Evolutionary conservation across 2,797 vertebrate genomes (phyloP).

Genomic region (Gymnothorax reevesii): DNA sequence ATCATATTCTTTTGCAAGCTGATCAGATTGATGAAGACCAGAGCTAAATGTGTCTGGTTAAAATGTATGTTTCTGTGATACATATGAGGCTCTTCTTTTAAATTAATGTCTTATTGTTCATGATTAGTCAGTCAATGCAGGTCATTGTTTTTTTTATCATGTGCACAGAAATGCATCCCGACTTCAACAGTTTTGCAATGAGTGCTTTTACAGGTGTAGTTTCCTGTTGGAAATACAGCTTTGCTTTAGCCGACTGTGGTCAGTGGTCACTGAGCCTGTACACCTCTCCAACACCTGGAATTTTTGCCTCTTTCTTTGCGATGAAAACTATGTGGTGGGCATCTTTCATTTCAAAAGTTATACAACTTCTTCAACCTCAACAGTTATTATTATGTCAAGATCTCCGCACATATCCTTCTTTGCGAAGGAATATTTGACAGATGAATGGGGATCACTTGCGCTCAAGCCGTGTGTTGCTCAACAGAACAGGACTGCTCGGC

Average conservation of each 20-base stretch:
- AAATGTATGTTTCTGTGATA: no score
- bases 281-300: neutral
- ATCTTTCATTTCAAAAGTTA: neutral
- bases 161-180: no score
- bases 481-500: no score
- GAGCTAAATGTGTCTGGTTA: neutral
- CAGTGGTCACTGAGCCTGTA: neutral
- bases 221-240: no score
- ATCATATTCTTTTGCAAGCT: constrained; percentile 11
- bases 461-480: no score
- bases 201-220: no score
- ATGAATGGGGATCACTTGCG: no score
- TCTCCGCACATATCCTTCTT: neutral
- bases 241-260: neutral
- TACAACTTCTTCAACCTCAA: neutral
- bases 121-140: no score
- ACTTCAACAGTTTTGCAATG: no score
- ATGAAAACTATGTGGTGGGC: neutral
- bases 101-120: no score
- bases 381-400: neutral
- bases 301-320: neutral
- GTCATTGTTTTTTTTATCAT: no score
- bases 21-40: neutral
- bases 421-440: neutral
- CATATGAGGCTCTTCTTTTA: neutral